These are phyloP conservation scores for Chiroxiphia lanceolata DNA, from an alignment of 2,797 vertebrate genomes.

Conservation along the genomic window DNA sequence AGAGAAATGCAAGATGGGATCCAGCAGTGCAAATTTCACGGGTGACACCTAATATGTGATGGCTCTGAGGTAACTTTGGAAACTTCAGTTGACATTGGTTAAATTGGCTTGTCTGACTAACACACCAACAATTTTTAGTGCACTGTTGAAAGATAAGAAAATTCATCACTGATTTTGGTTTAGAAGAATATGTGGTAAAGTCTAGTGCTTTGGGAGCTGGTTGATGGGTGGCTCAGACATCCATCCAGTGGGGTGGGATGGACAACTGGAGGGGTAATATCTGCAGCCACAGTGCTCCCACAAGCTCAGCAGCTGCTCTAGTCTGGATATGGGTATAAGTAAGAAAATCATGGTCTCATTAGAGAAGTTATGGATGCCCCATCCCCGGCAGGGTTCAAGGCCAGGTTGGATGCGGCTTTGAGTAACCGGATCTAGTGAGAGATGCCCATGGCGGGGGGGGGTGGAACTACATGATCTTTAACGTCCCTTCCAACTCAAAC, in stretches of 20 bases:
- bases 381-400: neutral
- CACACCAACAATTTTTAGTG: neutral
- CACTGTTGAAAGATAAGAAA: neutral
- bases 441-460: accelerated
- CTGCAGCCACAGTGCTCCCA: neutral
- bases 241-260: no score
- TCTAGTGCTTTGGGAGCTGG: accelerated
- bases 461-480: neutral
- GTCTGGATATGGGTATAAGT: neutral
- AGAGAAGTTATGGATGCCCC: neutral
- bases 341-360: neutral
- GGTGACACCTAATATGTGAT: accelerated
- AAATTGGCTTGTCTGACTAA: neutral
- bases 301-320: neutral
- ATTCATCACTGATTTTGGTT: neutral
- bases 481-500: neutral
- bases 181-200: neutral
- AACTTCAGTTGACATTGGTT: neutral
- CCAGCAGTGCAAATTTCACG: neutral
- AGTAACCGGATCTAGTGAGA: neutral
- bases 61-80: neutral
- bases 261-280: neutral
- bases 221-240: neutral
- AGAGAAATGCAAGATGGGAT: neutral
- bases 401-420: accelerated